phyloP scores from a whole-genome alignment of 2,888 invertebrate genomes.

The Platycheirus rosarum region DNA sequence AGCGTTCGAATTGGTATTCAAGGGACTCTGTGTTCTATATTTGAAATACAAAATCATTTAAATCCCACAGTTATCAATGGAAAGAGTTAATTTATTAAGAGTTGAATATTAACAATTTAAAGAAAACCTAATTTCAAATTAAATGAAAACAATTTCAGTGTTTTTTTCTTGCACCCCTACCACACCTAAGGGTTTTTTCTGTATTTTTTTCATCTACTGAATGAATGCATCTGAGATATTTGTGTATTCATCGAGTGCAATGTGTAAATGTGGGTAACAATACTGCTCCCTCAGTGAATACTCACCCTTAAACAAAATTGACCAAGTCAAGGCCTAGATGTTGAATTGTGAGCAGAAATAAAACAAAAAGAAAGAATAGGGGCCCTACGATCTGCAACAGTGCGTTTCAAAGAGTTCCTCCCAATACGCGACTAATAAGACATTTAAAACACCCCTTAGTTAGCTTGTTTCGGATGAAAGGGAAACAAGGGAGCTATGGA shows the following conservation, averaged over 20 bases:
- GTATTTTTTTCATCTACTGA: background rate
- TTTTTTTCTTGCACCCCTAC: slow-evolving; percentile 10
- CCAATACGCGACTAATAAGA: too few relatives aligned
- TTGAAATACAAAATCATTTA: background rate
- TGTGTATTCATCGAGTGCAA: slow-evolving; percentile 32
- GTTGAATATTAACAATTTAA: background rate
- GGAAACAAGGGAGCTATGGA: too few relatives aligned
- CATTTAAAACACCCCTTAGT: slow-evolving; percentile 26
- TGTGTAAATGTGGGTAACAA: slow-evolving; percentile 42
- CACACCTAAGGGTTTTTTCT: slow-evolving; percentile 40
- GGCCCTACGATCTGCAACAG: background rate
- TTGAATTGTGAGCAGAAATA: background rate
- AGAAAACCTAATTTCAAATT: too few relatives aligned
- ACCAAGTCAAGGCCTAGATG: slow-evolving; percentile 2
- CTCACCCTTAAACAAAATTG: slow-evolving; percentile 28
- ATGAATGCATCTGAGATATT: slow-evolving; percentile 32
- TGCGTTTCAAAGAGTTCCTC: background rate
- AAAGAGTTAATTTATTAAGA: background rate
- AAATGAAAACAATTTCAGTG: too few relatives aligned
- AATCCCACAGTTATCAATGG: too few relatives aligned
- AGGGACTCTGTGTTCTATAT: slow-evolving; percentile 4
- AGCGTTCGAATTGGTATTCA: slow-evolving; percentile 29
- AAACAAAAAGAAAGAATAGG: background rate
- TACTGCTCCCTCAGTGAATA: background rate
- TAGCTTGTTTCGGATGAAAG: too few relatives aligned